Evolutionary conservation across 2,797 vertebrate species (phyloP).

Genomic region (Galaxias olidus): DNA sequence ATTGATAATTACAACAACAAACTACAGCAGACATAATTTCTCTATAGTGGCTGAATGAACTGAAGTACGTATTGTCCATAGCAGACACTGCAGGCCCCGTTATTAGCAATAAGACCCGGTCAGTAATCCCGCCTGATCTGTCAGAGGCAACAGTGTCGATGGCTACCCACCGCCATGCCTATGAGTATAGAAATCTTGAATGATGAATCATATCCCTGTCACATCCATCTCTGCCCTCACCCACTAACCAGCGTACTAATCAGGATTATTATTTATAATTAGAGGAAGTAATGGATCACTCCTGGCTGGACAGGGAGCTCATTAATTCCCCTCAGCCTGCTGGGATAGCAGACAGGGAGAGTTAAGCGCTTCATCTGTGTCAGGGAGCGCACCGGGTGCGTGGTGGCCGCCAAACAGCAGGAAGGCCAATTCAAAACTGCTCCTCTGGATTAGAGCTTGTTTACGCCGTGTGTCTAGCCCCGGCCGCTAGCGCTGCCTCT

Average conservation of each 20-base stretch:
- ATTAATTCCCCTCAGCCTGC: conserved; percentile 95
- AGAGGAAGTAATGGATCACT: conserved; percentile 99
- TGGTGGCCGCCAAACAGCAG: conserved; percentile 69
- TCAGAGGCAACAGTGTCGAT: conserved; percentile 46
- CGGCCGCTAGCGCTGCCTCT: conserved; percentile 23
- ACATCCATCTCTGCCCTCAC: conserved; percentile 95
- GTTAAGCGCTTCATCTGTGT: conserved; percentile 94
- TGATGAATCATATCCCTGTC: conserved; percentile 91
- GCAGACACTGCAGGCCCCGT: background rate
- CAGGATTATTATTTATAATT: conserved; percentile 99
- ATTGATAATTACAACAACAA: too few species aligned
- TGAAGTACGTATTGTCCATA: background rate
- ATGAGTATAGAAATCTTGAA: conserved; percentile 70
- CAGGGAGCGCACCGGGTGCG: conserved; percentile 68
- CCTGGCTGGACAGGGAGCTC: conserved; percentile 89
- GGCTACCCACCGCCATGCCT: conserved; percentile 69
- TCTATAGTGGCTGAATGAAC: too few species aligned
- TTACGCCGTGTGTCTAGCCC: conserved; percentile 26
- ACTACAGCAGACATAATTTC: too few species aligned
- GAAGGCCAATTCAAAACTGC: conserved; percentile 38
- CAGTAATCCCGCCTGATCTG: conserved; percentile 33
- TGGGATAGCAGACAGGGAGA: conserved; percentile 82
- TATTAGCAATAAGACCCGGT: conserved; percentile 32
- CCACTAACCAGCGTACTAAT: conserved; percentile 98
- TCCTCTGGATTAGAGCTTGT: conserved; percentile 46